These are phyloP conservation scores for Cryptotermes secundus DNA, from an alignment of 1,140 invertebrate species.

Conservation along the genomic window DNA sequence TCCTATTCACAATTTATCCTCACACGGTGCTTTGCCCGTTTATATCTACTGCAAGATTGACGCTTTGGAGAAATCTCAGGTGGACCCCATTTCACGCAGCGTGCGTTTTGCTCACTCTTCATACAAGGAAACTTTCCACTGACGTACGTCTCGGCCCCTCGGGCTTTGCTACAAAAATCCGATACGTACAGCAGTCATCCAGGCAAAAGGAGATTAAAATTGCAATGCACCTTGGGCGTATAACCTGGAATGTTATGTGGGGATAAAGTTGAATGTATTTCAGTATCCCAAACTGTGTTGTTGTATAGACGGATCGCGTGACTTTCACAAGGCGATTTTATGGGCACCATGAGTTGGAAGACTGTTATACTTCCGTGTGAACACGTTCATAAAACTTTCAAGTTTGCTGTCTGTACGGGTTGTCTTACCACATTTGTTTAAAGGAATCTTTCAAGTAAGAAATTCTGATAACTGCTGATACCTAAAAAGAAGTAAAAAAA, in stretches of 20 bases:
- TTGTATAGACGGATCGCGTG: background rate
- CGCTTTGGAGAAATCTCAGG: background rate
- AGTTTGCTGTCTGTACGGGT: no score
- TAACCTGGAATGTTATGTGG: background rate
- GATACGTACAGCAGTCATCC: background rate
- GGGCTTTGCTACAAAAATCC: background rate
- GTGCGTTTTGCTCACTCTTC: background rate
- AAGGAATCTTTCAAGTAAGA: no score
- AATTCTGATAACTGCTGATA: no score
- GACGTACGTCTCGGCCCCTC: background rate
- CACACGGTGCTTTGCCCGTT: no score
- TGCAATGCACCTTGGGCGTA: background rate
- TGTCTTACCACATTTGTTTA: no score
- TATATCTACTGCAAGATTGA: background rate
- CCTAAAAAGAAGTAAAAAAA: no score
- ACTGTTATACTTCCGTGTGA: no score
- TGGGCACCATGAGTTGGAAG: no score
- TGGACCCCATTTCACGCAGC: background rate
- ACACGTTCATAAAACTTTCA: no score
- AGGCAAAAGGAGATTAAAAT: slow-evolving; percentile 18
- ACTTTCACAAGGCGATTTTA: background rate
- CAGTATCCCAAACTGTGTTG: background rate
- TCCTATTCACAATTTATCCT: no score
- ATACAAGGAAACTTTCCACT: background rate
- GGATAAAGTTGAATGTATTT: background rate